A percentile compares a stretch with the other conserved stretches of the same genome.
phyloP scores from a whole-genome alignment of 2,888 invertebrate genomes.

The Melinaea menophilus region DNA sequence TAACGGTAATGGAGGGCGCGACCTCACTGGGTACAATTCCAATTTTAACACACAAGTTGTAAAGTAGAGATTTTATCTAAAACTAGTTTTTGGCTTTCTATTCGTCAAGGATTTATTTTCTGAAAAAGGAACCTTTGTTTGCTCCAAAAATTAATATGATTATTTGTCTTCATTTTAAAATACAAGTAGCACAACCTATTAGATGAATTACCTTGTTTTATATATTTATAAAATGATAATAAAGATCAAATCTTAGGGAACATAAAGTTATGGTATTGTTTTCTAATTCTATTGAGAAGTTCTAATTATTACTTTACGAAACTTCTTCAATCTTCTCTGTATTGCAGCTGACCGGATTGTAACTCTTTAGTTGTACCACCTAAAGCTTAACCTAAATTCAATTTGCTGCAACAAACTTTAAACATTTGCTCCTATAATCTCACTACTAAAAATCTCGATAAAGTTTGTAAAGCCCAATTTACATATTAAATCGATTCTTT shows the following conservation, averaged over 20 bases:
- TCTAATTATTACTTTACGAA: conserved; percentile 4
- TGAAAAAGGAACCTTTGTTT: conserved; percentile 10
- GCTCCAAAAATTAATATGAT: neutral
- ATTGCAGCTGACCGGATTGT: conserved; percentile 4
- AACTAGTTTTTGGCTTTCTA: conserved; percentile 16
- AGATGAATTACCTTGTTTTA: too few relatives aligned
- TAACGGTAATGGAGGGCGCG: conserved; percentile 31
- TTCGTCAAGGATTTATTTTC: conserved; percentile 6
- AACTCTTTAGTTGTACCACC: conserved; percentile 1
- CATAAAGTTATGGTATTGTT: neutral
- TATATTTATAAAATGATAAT: too few relatives aligned
- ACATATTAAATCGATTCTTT: conserved; percentile 27
- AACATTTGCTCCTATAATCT: conserved; percentile 7
- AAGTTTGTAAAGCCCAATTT: conserved; percentile 21
- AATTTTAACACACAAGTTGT: conserved; percentile 23
- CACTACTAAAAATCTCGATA: conserved; percentile 14
- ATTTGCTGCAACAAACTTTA: conserved; percentile 11
- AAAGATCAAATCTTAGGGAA: neutral
- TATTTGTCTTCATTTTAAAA: neutral
- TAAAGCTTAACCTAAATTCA: conserved; percentile 10
- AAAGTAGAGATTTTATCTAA: conserved; percentile 30
- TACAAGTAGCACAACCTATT: too few relatives aligned
- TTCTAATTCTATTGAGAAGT: neutral
- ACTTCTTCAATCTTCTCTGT: conserved; percentile 3
- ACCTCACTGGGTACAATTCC: conserved; percentile 26